A percentile compares a stretch with the other conserved stretches of the same genome.
These are phyloP conservation scores for Albula goreensis DNA, from an alignment of 2,113 vertebrate genomes.

Conservation along the genomic window DNA sequence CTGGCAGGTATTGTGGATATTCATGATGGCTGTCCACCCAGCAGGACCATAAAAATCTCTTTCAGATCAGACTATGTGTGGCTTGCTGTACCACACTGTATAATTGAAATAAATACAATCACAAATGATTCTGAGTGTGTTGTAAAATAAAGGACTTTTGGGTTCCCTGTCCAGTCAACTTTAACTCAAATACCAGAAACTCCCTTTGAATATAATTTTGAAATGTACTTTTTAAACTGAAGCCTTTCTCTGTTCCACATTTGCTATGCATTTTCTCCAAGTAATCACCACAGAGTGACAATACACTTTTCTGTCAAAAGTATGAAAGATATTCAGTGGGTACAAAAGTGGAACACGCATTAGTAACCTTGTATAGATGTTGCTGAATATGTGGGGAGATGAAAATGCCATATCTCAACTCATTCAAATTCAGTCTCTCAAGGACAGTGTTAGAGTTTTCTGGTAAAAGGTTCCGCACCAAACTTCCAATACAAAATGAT, in stretches of 20 bases:
- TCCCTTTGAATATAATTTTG: no score
- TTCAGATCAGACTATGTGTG: not conserved
- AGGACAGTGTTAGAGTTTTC: not conserved
- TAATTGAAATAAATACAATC: not conserved
- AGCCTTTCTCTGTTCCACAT: not conserved
- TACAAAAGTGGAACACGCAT: not conserved
- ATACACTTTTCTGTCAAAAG: not conserved
- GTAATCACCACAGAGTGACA: not conserved
- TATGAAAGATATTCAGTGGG: not conserved
- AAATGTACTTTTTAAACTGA: not conserved
- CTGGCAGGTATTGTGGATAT: not conserved
- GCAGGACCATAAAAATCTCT: not conserved
- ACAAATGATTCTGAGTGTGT: conserved; percentile 12
- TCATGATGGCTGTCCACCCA: not conserved
- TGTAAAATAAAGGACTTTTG: not conserved
- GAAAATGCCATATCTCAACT: not conserved
- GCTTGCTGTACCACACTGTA: not conserved
- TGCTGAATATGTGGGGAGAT: not conserved
- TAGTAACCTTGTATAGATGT: not conserved
- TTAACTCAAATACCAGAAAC: not conserved
- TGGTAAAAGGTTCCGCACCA: not conserved
- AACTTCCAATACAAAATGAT: not conserved
- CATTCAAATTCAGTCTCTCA: not conserved
- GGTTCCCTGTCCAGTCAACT: not conserved
- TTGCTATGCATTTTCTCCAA: not conserved